A percentile compares a stretch with the other conserved stretches of the same genome.
Conservation (phyloP, 2,113 vertebrate genomes). For the Notarius quadriscutis region DNA sequence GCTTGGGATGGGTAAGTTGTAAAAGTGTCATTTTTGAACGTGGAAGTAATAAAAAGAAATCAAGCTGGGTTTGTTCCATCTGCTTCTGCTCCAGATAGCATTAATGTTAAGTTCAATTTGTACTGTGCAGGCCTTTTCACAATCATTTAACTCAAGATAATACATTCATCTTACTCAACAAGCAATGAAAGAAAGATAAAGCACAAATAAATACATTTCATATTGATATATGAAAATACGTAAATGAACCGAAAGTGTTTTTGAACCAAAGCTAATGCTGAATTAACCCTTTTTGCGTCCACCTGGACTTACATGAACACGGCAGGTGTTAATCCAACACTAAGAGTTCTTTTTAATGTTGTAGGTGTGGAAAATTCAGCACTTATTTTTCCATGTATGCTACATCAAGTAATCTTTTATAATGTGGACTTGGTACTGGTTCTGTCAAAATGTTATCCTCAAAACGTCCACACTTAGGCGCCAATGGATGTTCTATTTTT, state of each 20-base stretch:
- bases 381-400: slow-evolving; percentile 29
- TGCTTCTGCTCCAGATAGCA: background rate
- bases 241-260: slow-evolving; percentile 41
- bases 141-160: slow-evolving; percentile 8
- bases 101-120: background rate
- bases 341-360: background rate
- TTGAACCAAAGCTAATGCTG: slow-evolving; percentile 27
- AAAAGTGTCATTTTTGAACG: slow-evolving; percentile 34
- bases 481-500: slow-evolving; percentile 59
- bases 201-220: slow-evolving; percentile 47
- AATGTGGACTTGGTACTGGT: slow-evolving; percentile 5
- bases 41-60: slow-evolving; percentile 33
- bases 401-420: slow-evolving; percentile 38
- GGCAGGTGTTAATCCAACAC: background rate
- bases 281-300: background rate
- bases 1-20: background rate
- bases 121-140: slow-evolving; percentile 10
- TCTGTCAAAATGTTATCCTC: slow-evolving; percentile 35
- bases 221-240: slow-evolving; percentile 8
- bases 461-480: slow-evolving; percentile 51
- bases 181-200: slow-evolving; percentile 46
- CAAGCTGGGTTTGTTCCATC: too few relatives aligned
- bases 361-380: slow-evolving; percentile 2
- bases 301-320: background rate
- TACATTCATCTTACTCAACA: slow-evolving; percentile 64